Base-by-base conservation (phyloP, 2,888 invertebrate genomes). In the Conchocele bisecta region DNA sequence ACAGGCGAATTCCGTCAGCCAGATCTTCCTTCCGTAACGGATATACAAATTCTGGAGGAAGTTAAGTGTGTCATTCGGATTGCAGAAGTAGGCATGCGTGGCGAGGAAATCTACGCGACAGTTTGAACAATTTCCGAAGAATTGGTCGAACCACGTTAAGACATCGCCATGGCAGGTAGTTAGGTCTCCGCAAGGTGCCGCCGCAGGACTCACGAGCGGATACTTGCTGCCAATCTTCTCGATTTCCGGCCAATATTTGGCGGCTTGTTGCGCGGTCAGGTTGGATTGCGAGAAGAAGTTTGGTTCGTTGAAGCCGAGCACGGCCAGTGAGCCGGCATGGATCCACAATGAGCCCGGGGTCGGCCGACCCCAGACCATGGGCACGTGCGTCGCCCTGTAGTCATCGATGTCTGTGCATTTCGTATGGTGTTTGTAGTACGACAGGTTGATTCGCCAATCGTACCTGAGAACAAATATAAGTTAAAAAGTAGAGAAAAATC, bases 1-100 rank as follows among this genome's bases (percentile, higher is more conserved):
- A 58, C 81, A 81, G 0, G 81, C 59, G 33, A 79, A 81, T 48
- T 81, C 79, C 1, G 81, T 81, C 54, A 81, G 67, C 81, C 81
- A 81, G 9, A 71, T 66, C 48, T 57, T 65, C 50, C 39, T 35
- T 17, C 59, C 60, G 26, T 75, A 75, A 9, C 65, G 54, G 11
- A 57, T 7, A 31, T 65, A 65, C 48, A 75, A 22, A 28, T 56
- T 59, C 35, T 57, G 15, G 20, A 75, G 46, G 41, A 44, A 57
- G 9, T 41, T 17, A 64, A 75, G 65, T 7, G 71, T 75, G 2
- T 46, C 9, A 33, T 59, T 48, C 0, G 68, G 48, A 28, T 64
- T 51, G 29, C 75, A 75, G 31, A 17, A 17, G 48, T 71, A 75
- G 1, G 42, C 46, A 31, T 58, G 58, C 33, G 42, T 58, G 17